Conservation (phyloP, 2,113 vertebrate species). For the Leuciscus idus region DNA sequence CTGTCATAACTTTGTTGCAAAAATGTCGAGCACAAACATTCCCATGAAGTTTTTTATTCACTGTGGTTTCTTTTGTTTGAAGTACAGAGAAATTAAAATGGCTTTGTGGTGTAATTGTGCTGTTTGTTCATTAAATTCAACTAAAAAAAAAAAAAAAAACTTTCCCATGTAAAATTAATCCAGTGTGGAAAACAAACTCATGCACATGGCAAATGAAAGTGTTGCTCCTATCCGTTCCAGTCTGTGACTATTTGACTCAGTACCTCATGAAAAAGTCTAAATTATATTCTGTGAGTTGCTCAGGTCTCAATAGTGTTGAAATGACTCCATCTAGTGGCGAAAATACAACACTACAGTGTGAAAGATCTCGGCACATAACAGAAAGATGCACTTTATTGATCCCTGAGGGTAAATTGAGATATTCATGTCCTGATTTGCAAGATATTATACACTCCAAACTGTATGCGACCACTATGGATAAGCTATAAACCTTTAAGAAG, state of each 20-base stretch:
- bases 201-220: not conserved
- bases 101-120: not conserved
- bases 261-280: not conserved
- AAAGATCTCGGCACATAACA: not conserved
- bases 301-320: conserved; percentile 27
- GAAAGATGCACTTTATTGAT: not conserved
- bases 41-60: not conserved
- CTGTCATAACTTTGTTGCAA: not conserved
- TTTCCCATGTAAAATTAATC: not conserved
- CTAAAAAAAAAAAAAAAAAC: no score
- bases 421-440: not conserved
- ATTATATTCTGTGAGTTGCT: not conserved
- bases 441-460: not conserved
- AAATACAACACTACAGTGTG: not conserved
- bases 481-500: no score
- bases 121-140: not conserved
- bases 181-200: not conserved
- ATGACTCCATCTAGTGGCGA: conserved; percentile 46
- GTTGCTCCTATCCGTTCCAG: not conserved
- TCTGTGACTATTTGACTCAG: not conserved
- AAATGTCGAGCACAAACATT: no score
- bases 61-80: not conserved
- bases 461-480: not conserved
- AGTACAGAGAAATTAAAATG: not conserved
- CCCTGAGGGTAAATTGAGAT: not conserved